phyloP scores from a whole-genome alignment of 2,888 invertebrate genomes.

The Hyles lineata region DNA sequence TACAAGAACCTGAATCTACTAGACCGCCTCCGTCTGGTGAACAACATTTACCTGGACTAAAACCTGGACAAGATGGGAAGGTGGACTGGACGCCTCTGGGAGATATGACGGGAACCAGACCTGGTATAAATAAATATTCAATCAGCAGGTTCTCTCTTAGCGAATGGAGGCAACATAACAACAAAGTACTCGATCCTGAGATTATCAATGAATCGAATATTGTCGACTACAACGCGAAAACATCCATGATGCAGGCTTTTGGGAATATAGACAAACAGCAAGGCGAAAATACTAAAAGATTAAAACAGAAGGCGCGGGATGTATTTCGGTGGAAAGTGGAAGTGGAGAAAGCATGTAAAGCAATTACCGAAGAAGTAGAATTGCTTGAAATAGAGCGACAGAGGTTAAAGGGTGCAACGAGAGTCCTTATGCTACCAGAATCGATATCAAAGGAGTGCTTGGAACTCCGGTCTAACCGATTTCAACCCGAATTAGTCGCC shows the following conservation, averaged over 20 bases:
- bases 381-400: conserved; percentile 88
- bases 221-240: conserved; percentile 86
- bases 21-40: conserved; percentile 47
- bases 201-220: conserved; percentile 83
- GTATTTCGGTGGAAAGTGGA: conserved; percentile 91
- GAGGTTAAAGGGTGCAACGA: conserved; percentile 88
- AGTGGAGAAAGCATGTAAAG: conserved; percentile 88
- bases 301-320: conserved; percentile 88
- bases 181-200: conserved; percentile 78
- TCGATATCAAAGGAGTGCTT: conserved; percentile 91
- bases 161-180: conserved; percentile 89
- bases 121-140: conserved; percentile 90
- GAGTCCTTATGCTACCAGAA: conserved; percentile 88
- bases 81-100: conserved; percentile 90
- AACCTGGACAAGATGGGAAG: conserved; percentile 89
- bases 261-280: conserved; percentile 88
- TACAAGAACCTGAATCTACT: conserved; percentile 38
- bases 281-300: conserved; percentile 86
- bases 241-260: conserved; percentile 87
- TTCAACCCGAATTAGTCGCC: conserved; percentile 89
- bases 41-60: conserved; percentile 64
- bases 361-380: conserved; percentile 89
- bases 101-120: conserved; percentile 89
- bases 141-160: conserved; percentile 89
- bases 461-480: conserved; percentile 87